Base-by-base conservation (phyloP, 2,888 invertebrate species). In the Agrotis segetum region DNA sequence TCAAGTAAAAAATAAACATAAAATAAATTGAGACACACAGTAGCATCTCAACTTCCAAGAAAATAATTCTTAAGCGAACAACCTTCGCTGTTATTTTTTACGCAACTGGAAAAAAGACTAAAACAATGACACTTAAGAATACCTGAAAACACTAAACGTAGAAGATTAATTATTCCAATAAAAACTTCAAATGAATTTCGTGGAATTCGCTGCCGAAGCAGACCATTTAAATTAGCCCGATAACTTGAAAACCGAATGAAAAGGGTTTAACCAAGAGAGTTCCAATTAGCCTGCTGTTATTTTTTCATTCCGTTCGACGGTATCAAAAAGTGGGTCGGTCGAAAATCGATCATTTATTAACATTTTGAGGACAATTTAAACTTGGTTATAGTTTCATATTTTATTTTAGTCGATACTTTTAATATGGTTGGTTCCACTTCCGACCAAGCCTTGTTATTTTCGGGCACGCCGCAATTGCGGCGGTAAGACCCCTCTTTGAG, bases 251-350 rank as follows among this genome's bases (percentile, higher is more conserved):
- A 93, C 90, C 90, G 90, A 94, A 93, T 92, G 93, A 92, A 95
- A 95, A 90, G 95, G 95, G 95, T 93, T 95, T 92, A 91, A 92
- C 91, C 93, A 92, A 92, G 92, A 94, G 94, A 92, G 90, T 87
- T 92, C 95, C 96, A 96, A 96, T 96, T 96, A 96, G 94, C 92
- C 94, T 92, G 94, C 94, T 95, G 96, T 95, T 95, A 96, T 96
- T 96, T 95, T 96, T 96, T 91, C 90, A 95, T 95, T 95, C 85
- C 92, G 87, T 85, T 90, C 91, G 84, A 77, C 87, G 89, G 82
- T 89, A 88, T 87, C 85, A 88, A 88, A 94, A 85, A 94, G 88
- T 93, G 89, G 94, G 93, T 92, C 93, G 91, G 83, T 87, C 78
- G 75, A 85, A 87, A 92, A 91, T 88, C 88, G 89, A 92, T 91